Evolutionary conservation across 2,888 invertebrate genomes (phyloP).

Genomic region (Chesias legatella): DNA sequence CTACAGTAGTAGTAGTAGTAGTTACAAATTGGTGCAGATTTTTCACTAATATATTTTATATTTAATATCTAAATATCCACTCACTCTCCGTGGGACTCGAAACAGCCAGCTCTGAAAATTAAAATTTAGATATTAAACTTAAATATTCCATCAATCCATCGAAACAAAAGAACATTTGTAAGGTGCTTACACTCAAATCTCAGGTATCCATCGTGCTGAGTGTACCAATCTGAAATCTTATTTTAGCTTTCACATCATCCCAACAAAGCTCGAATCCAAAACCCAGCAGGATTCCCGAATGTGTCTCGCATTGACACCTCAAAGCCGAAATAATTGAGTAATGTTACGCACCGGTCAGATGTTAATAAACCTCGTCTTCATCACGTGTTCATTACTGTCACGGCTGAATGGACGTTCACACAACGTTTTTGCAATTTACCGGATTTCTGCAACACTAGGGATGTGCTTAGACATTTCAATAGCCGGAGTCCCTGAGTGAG

Average conservation of each 20-base stretch:
- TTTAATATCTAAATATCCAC: too few species aligned
- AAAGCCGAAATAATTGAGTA: conserved; percentile 32
- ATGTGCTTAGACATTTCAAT: conserved; percentile 13
- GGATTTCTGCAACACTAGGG: conserved; percentile 22
- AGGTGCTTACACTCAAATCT: too few species aligned
- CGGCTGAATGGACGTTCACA: conserved; percentile 34
- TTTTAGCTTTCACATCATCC: background rate
- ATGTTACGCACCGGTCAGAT: conserved; percentile 40
- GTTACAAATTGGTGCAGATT: too few species aligned
- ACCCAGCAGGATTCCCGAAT: conserved; percentile 20
- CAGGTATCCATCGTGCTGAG: too few species aligned
- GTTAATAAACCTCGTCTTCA: conserved; percentile 54
- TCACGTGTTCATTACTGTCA: conserved; percentile 52
- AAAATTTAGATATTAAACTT: background rate
- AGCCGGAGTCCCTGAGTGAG: conserved; percentile 22
- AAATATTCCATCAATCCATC: background rate
- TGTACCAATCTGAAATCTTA: too few species aligned
- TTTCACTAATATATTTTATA: too few species aligned
- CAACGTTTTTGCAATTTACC: conserved; percentile 34
- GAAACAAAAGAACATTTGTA: too few species aligned
- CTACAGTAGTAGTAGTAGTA: too few species aligned
- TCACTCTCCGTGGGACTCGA: too few species aligned
- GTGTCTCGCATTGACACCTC: conserved; percentile 17
- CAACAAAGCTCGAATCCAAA: background rate
- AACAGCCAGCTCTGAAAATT: background rate